Conservation (phyloP, 2,797 vertebrate species). For the Danio kyathit region DNA sequence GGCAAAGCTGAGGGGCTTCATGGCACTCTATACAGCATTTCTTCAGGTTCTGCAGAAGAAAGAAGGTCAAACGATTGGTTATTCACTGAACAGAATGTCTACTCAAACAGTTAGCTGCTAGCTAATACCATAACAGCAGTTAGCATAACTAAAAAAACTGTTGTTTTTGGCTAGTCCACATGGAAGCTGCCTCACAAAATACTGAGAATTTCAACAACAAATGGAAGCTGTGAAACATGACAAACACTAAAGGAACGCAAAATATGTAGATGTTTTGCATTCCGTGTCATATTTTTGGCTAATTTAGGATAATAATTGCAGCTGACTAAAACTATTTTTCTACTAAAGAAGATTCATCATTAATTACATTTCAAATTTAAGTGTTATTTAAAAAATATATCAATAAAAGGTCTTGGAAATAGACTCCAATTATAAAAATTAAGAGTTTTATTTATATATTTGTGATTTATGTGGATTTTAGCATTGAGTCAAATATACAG, state of each 20-base stretch:
- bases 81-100: neutral
- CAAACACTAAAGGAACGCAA: too few relatives aligned
- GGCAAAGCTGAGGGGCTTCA: constrained; percentile 72
- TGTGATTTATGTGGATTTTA: too few relatives aligned
- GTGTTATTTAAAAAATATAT: too few relatives aligned
- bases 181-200: neutral
- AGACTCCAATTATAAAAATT: too few relatives aligned
- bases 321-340: neutral
- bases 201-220: neutral
- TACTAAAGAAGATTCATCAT: too few relatives aligned
- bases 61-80: constrained; percentile 13
- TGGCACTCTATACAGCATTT: constrained; percentile 64
- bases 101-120: neutral
- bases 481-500: too few relatives aligned
- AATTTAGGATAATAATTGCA: neutral
- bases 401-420: too few relatives aligned
- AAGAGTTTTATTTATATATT: too few relatives aligned
- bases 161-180: neutral
- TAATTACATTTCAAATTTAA: too few relatives aligned
- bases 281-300: neutral
- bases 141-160: constrained; percentile 5
- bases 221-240: neutral
- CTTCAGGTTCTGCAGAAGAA: constrained; percentile 76
- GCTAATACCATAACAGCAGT: neutral
- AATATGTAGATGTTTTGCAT: neutral